These are phyloP conservation scores for Xylocopa sonorina DNA, from an alignment of 1,140 invertebrate genomes.

Conservation along the genomic window DNA sequence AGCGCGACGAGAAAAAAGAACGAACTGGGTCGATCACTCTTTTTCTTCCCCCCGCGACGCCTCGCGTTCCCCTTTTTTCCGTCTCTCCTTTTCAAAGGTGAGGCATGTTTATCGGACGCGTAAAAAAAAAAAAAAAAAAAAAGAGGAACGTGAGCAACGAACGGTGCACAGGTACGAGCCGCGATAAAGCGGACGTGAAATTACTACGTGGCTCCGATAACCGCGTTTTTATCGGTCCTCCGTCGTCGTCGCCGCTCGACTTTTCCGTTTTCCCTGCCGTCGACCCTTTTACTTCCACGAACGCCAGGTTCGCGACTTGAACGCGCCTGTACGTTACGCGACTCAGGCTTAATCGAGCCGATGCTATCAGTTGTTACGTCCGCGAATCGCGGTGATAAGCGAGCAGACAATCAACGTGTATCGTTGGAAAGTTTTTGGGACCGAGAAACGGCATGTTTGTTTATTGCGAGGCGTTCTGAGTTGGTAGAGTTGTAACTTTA, in stretches of 20 bases:
- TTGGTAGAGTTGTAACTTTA: too few relatives aligned
- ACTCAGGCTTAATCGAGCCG: background rate
- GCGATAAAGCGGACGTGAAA: slow-evolving; percentile 18
- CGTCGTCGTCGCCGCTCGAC: background rate
- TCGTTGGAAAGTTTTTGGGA: background rate
- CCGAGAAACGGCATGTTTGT: too few relatives aligned
- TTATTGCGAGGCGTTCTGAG: too few relatives aligned
- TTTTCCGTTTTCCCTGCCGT: background rate
- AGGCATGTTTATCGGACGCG: background rate
- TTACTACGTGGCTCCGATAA: slow-evolving; percentile 13
- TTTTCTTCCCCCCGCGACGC: background rate
- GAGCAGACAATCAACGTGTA: background rate
- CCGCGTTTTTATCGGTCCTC: slow-evolving; percentile 8
- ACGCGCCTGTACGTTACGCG: background rate
- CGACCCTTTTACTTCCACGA: background rate
- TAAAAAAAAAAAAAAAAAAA: background rate
- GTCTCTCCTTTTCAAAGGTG: background rate
- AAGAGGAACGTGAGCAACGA: background rate
- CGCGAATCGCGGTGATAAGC: background rate
- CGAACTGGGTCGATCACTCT: background rate
- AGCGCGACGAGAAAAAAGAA: background rate
- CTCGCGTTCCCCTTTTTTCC: background rate
- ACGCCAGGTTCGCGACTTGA: too few relatives aligned
- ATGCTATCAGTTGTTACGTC: background rate
- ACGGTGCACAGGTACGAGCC: background rate